Conservation (phyloP, 2,888 invertebrate genomes). For the Meliscaeva auricollis region DNA sequence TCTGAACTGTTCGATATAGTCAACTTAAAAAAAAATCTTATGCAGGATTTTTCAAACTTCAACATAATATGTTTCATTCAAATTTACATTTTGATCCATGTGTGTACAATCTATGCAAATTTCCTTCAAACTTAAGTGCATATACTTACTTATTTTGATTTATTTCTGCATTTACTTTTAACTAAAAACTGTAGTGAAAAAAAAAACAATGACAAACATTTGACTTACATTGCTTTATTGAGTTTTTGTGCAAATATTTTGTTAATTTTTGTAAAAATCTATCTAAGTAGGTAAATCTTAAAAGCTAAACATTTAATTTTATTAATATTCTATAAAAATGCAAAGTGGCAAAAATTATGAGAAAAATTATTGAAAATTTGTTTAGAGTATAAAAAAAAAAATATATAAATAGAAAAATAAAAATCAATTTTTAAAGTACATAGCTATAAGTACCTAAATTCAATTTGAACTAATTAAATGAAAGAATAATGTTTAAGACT, state of each 20-base stretch:
- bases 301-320: constrained; percentile 12
- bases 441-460: background rate
- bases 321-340: constrained; percentile 25
- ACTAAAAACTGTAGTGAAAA: background rate
- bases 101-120: no score
- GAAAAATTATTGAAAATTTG: background rate
- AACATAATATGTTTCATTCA: no score
- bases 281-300: background rate
- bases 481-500: no score
- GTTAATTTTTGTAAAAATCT: constrained; percentile 3
- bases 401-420: constrained; percentile 3
- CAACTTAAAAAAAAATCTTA: no score
- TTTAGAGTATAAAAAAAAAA: constrained; percentile 29
- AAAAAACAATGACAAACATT: background rate
- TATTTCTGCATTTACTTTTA: no score
- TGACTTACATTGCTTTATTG: background rate
- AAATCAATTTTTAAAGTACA: no score
- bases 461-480: no score
- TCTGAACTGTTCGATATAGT: no score
- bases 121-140: no score
- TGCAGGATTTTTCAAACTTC: no score
- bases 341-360: constrained; percentile 19
- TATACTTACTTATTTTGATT: no score
- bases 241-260: background rate
- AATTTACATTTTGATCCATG: no score